A percentile compares a stretch with the other conserved stretches of the same genome.
These are phyloP conservation scores for Phymorhynchus buccinoides DNA, from an alignment of 1,140 invertebrate genomes.

Conservation along the genomic window DNA sequence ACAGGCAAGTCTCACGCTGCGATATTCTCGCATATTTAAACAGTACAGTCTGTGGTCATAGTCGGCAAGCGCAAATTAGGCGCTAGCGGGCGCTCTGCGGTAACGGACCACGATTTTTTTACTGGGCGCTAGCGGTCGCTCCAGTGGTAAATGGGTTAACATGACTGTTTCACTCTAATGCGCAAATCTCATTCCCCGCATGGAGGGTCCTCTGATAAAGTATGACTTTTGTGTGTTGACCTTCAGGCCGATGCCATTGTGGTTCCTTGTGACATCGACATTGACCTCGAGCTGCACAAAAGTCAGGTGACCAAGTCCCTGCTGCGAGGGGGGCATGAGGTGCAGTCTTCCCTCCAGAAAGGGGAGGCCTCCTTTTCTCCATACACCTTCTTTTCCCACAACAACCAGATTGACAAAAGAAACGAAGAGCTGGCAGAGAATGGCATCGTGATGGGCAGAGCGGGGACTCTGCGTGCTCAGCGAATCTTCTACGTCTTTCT, in stretches of 20 bases:
- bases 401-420: not conserved
- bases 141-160: too few species aligned
- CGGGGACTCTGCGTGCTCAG: not conserved
- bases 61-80: too few species aligned
- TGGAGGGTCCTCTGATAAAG: not conserved
- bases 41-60: too few species aligned
- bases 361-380: too few species aligned
- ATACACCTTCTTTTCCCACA: not conserved
- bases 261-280: conserved; percentile 12
- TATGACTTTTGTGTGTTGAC: not conserved
- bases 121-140: too few species aligned
- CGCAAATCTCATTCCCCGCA: not conserved
- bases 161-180: not conserved
- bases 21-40: too few species aligned
- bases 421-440: not conserved
- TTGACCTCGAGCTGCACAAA: conserved; percentile 5
- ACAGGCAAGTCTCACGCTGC: too few species aligned
- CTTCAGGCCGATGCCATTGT: conserved; percentile 27
- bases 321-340: not conserved
- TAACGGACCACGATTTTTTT: too few species aligned
- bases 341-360: not conserved
- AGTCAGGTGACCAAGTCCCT: conserved; percentile 9
- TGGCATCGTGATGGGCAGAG: not conserved
- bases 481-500: conserved; percentile 17
- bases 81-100: too few species aligned